Base-by-base conservation (phyloP, 1,140 invertebrate genomes). In the Lanistes nyassanus region DNA sequence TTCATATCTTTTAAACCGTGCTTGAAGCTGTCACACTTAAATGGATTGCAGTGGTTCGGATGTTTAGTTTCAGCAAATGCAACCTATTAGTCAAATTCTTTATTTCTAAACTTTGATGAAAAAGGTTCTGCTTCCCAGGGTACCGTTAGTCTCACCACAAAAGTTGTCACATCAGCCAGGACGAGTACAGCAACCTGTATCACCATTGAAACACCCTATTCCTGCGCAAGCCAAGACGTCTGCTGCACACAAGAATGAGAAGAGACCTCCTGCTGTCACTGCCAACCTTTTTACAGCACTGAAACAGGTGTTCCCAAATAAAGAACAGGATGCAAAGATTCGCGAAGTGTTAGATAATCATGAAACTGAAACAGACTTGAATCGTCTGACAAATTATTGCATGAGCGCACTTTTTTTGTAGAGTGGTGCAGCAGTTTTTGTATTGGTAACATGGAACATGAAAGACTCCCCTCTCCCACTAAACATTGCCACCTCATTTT, bases 221-320 rank as follows among this genome's bases (percentile, higher is more conserved):
- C 23, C 37, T 65, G 13, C 21, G 36, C 47, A 31, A 29, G 29
- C 29, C 42, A 31, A 39, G n/a, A n/a, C n/a, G n/a, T n/a, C n/a
- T n/a, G n/a, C n/a, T n/a, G n/a, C n/a, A n/a, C n/a, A n/a, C n/a
- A n/a, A n/a, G 31, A 13, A 13, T 6, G 37, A 36, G 31, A 53
- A 37, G 21, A 70, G 78, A 23, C 65, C 72, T 7, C 13, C 37
- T 26, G 64, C 78, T n/a, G 77, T 79, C 42, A 83, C 80, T 0
- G 39, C 76, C 6, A 64, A 80, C 55, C 68, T 85, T 3, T 66
- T 76, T n/a, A 68, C 51, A 31, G 47, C 78, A 29, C 69, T 85
- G 26, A 79, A 79, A 65, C 66, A 26, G 21, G 74, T 85, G 9
- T 84, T 85, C 56, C 80, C 83, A 6, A 79, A 81, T 21, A 74